Evolutionary conservation across 2,113 vertebrate species (phyloP).

Genomic region (Cinclus mexicanus): DNA sequence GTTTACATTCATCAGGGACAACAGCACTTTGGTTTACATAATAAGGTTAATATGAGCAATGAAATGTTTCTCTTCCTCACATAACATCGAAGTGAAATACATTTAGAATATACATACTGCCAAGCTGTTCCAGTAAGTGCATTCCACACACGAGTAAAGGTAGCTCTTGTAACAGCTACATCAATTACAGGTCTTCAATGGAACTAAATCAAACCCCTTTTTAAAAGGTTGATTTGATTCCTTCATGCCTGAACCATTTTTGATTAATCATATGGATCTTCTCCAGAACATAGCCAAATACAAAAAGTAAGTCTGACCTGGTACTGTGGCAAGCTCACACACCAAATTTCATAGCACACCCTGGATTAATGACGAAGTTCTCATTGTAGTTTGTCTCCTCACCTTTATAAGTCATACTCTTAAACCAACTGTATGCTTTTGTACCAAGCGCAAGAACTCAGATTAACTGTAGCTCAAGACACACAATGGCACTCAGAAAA

Average conservation of each 20-base stretch:
- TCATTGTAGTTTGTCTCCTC: neutral
- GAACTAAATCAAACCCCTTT: neutral
- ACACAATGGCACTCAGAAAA: neutral
- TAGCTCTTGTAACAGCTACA: neutral
- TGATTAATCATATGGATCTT: neutral
- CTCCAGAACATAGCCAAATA: neutral
- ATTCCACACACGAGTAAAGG: neutral
- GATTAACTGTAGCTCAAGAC: neutral
- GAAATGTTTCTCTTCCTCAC: conserved; percentile 28
- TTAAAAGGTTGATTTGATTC: conserved; percentile 37
- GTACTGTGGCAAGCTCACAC: neutral
- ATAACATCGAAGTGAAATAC: conserved; percentile 36
- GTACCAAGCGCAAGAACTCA: neutral
- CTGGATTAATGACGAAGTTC: neutral
- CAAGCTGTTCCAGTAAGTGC: neutral
- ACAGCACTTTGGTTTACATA: conserved; percentile 59
- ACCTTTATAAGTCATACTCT: neutral
- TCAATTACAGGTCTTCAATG: neutral
- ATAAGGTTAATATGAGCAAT: conserved; percentile 51
- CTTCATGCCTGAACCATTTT: conserved; percentile 18
- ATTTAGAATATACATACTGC: conserved; percentile 3
- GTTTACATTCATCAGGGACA: conserved; percentile 57
- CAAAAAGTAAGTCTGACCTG: neutral
- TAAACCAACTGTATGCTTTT: conserved; percentile 6
- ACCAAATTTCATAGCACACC: neutral